Conservation (phyloP, 2,113 vertebrate species). For the Odontesthes bonariensis region DNA sequence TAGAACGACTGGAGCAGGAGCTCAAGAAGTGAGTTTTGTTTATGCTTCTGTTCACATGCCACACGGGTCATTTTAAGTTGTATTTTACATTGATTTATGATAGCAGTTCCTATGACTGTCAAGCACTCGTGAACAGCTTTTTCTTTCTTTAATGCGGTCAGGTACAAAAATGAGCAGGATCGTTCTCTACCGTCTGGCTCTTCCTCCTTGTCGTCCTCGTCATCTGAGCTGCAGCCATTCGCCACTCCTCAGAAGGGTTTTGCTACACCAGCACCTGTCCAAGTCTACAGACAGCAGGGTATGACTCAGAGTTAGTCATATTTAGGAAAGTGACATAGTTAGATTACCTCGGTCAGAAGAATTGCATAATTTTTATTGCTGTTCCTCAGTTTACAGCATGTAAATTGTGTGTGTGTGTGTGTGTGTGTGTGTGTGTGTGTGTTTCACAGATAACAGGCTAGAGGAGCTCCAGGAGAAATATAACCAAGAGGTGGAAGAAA, state of each 20-base stretch:
- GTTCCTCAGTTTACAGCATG: background rate
- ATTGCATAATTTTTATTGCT: background rate
- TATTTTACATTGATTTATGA: background rate
- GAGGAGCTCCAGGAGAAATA: slow-evolving; percentile 91
- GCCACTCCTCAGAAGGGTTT: slow-evolving; percentile 85
- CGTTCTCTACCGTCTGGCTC: slow-evolving; percentile 80
- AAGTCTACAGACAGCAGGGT: slow-evolving; percentile 83
- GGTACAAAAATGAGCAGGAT: slow-evolving; percentile 90
- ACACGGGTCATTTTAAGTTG: too few relatives aligned
- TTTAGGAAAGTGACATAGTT: background rate
- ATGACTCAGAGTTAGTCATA: slow-evolving; percentile 36
- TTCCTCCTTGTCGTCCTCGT: slow-evolving; percentile 59
- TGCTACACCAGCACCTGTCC: slow-evolving; percentile 73
- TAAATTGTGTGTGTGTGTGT: too few relatives aligned
- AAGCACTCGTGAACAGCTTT: background rate
- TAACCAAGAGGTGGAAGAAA: slow-evolving; percentile 88
- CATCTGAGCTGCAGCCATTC: slow-evolving; percentile 79
- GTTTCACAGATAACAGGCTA: slow-evolving; percentile 82
- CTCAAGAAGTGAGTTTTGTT: slow-evolving; percentile 87
- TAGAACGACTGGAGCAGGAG: slow-evolving; percentile 91
- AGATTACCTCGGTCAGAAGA: background rate
- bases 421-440: too few relatives aligned
- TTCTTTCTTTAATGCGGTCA: slow-evolving; percentile 67
- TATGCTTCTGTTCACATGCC: too few relatives aligned
- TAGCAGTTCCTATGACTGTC: too few relatives aligned